Base-by-base conservation (phyloP, 2,888 invertebrate genomes). In the Pyrocoelia pectoralis region DNA sequence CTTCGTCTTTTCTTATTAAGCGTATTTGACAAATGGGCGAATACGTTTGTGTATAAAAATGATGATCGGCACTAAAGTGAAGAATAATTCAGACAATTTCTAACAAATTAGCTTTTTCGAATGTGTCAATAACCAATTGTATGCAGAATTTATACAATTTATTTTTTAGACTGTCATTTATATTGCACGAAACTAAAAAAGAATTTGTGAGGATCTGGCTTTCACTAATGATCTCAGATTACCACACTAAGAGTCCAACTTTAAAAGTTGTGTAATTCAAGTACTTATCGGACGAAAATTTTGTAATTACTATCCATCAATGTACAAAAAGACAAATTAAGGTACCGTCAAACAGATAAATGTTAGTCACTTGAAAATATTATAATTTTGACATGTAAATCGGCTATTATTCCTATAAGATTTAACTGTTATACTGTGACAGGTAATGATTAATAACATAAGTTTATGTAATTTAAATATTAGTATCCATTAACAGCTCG, bases 61-160 rank as follows among this genome's bases (percentile, higher is more conserved):
- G 24, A 6, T 6, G 6, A 5, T 24, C 24, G 3, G 4, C 3
- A 24, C 24, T 6, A 24, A 24, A 3, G 6, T 24, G 6, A 24
- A 5, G 24, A 33, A 33, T 33, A 33, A 33, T 33, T 33, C 33
- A 33, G 24, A 24, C 24, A 24, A 5, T 24, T 24, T 5, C 10
- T 33, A 6, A 33, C 8, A 33, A 33, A 33, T 33, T n/a, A n/a
- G 33, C 33, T n/a, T 33, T 33, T 33, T 33, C 33, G 3, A 33
- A 33, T 33, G 33, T 33, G 33, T n/a, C 33, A 33, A 33, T 33
- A 33, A 33, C 33, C 33, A n/a, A 33, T 33, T 33, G 33, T n/a
- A 33, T 33, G 8, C 33, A 33, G 33, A 33, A 33, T 8, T 33
- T 33, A 33, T 2, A 33, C 33, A 33, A 33, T 33, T 33, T 33